Evolutionary conservation across 2,888 invertebrate species (phyloP).

Genomic region (Dendrolimus pini): DNA sequence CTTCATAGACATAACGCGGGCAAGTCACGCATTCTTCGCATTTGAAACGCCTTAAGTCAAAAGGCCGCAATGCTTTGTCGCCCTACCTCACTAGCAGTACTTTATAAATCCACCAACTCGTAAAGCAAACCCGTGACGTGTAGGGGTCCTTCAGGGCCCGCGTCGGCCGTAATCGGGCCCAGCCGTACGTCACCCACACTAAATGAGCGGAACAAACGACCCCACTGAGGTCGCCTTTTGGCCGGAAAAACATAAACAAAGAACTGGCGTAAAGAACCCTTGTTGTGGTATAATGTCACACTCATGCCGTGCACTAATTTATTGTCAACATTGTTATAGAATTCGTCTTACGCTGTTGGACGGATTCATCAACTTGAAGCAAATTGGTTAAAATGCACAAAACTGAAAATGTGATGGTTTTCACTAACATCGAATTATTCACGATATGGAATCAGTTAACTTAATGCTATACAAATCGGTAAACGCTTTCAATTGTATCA

Average conservation of each 20-base stretch:
- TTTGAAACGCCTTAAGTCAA: not conserved
- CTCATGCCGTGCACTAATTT: no score
- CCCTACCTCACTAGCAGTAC: not conserved
- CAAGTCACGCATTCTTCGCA: not conserved
- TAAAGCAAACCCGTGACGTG: not conserved
- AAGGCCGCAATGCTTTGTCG: not conserved
- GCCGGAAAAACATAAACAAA: not conserved
- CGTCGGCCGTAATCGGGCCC: not conserved
- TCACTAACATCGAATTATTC: no score
- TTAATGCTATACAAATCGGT: no score
- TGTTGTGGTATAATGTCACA: no score
- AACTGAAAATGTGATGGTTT: no score
- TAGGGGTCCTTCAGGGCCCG: not conserved
- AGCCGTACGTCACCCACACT: not conserved
- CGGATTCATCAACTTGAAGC: no score
- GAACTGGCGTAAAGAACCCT: not conserved
- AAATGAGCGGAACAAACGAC: not conserved
- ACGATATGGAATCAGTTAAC: no score
- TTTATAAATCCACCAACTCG: not conserved
- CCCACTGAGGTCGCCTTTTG: not conserved
- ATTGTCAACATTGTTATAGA: no score
- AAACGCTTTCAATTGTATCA: no score
- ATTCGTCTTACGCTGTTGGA: no score
- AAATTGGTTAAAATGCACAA: no score
- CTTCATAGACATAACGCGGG: no score